Evolutionary conservation across 2,888 invertebrate genomes (phyloP).

Genomic region (Nomada hirtipes): DNA sequence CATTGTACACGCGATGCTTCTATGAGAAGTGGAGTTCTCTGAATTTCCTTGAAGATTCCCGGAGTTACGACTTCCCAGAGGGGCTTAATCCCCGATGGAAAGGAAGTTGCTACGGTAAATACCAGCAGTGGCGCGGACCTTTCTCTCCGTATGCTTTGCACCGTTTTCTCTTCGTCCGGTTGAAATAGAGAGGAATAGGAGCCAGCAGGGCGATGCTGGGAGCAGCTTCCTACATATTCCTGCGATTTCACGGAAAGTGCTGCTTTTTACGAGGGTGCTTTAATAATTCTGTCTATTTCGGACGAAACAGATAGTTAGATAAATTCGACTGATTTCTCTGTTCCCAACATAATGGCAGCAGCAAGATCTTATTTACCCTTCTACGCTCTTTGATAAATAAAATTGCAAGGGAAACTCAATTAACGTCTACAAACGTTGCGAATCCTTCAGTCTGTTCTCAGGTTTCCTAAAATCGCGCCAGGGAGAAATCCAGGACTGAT

Average conservation of each 20-base stretch:
- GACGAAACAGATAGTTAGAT: neutral
- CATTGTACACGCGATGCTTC: slow-evolving; percentile 7
- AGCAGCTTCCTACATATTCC: slow-evolving; percentile 23
- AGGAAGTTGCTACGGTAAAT: slow-evolving; percentile 52
- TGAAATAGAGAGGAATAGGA: slow-evolving; percentile 4
- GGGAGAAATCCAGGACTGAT: neutral
- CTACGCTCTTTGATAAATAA: neutral
- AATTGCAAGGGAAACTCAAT: neutral
- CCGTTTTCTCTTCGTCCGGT: slow-evolving; percentile 14
- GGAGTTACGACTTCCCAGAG: slow-evolving; percentile 52
- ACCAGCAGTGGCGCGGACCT: slow-evolving; percentile 26
- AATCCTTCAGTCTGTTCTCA: neutral
- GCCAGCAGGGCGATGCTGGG: slow-evolving; percentile 11
- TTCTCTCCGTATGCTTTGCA: slow-evolving; percentile 12
- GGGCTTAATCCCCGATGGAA: slow-evolving; percentile 60
- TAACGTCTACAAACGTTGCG: neutral
- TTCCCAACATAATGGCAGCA: too few relatives aligned
- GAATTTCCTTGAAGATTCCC: slow-evolving; percentile 57
- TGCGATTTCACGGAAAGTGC: neutral
- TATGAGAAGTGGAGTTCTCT: slow-evolving; percentile 11
- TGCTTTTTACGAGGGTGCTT: neutral
- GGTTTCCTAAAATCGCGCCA: neutral
- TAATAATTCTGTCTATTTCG: slow-evolving; percentile 22
- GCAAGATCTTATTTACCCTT: too few relatives aligned
- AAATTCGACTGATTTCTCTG: slow-evolving; percentile 1